Evolutionary conservation across 2,888 invertebrate species (phyloP).

Genomic region (Cephus runcator): DNA sequence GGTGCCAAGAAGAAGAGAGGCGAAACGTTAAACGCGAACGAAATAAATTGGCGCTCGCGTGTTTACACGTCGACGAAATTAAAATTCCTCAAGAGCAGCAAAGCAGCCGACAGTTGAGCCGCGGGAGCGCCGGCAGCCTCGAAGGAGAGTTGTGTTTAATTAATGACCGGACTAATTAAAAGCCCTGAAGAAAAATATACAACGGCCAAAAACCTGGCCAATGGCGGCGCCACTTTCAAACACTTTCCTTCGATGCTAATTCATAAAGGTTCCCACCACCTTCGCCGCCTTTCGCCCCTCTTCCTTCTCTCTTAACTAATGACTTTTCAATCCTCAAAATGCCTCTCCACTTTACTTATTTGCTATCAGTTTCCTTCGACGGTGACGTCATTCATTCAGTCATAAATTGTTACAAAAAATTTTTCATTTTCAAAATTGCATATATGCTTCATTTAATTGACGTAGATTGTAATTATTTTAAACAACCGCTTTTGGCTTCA

Average conservation of each 20-base stretch:
- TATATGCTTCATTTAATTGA: too few species aligned
- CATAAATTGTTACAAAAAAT: too few species aligned
- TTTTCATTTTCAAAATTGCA: too few species aligned
- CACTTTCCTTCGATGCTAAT: constrained; percentile 35
- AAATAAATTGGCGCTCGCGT: constrained; percentile 55
- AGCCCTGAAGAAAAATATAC: constrained; percentile 45
- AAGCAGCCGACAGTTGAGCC: constrained; percentile 30
- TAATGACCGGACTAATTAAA: constrained; percentile 56
- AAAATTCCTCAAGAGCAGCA: constrained; percentile 53
- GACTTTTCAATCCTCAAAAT: too few species aligned
- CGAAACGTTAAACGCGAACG: constrained; percentile 39
- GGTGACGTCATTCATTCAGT: too few species aligned
- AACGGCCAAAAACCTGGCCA: too few species aligned
- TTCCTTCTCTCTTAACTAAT: too few species aligned
- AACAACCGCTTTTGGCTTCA: too few species aligned
- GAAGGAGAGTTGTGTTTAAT: constrained; percentile 49
- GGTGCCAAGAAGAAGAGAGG: neutral
- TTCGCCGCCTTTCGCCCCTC: too few species aligned
- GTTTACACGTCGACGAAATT: constrained; percentile 54
- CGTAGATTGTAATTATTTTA: too few species aligned
- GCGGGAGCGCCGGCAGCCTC: constrained; percentile 18
- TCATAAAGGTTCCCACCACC: constrained; percentile 24
- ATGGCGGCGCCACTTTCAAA: constrained; percentile 20
- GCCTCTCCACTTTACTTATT: too few species aligned
- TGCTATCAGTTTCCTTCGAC: too few species aligned